Conservation (phyloP, 1,140 invertebrate species). For the Sarcophaga bullata region DNA sequence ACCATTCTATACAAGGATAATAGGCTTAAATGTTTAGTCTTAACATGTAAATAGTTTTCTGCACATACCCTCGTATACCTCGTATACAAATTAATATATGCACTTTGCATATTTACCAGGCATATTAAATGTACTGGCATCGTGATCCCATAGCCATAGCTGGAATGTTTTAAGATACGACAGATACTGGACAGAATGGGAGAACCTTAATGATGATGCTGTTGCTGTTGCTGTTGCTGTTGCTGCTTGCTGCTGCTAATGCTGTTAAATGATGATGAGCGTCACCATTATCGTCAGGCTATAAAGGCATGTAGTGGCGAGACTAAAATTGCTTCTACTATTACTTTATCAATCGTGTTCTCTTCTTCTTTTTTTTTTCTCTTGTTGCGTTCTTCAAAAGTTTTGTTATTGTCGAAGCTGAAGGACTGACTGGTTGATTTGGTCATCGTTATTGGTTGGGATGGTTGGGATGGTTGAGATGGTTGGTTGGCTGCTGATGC, state of each 20-base stretch:
- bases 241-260: not conserved
- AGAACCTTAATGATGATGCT: constrained; percentile 6
- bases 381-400: not conserved
- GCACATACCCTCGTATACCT: constrained; percentile 14
- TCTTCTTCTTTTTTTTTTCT: not conserved
- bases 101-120: not conserved
- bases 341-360: not conserved
- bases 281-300: not conserved
- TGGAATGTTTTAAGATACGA: not conserved
- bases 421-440: not conserved
- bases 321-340: not conserved
- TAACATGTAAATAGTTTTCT: not conserved
- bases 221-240: not conserved
- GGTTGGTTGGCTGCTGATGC: constrained; percentile 18
- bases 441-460: not conserved
- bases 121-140: not conserved
- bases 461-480: not conserved
- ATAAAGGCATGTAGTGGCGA: not conserved
- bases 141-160: not conserved
- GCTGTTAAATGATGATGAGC: not conserved
- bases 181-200: not conserved
- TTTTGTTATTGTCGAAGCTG: not conserved
- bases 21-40: not conserved
- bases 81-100: not conserved
- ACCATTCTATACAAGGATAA: not conserved